Evolutionary conservation across 30 jellyfish, hydroid and myxozoan genomes (phyloP).

Genomic region (Chrysaora quinquecirrha): DNA sequence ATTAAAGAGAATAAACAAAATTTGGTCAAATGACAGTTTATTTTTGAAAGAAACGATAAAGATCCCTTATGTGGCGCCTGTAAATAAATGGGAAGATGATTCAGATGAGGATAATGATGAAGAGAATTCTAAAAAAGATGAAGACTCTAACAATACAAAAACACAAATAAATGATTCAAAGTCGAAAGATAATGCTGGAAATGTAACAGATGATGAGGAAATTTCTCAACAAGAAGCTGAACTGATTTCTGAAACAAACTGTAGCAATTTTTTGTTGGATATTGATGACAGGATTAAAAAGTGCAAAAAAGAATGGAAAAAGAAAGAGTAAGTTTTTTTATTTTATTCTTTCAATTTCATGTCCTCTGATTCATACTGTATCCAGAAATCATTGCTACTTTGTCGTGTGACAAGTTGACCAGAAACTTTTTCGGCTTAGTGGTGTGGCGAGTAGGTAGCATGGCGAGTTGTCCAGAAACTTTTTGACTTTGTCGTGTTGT

Average conservation of each 20-base stretch:
- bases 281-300: slow-evolving; percentile 43
- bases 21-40: slow-evolving; percentile 79
- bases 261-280: slow-evolving; percentile 22
- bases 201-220: neutral
- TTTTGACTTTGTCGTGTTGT: too few species aligned
- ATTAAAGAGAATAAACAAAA: slow-evolving; percentile 57
- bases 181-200: neutral
- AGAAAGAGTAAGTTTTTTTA: slow-evolving; percentile 51
- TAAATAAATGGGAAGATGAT: slow-evolving; percentile 13
- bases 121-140: neutral
- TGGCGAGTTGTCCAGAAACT: too few species aligned
- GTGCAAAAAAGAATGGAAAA: slow-evolving; percentile 57
- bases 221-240: neutral
- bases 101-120: slow-evolving; percentile 2
- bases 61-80: slow-evolving; percentile 30
- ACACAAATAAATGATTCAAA: neutral
- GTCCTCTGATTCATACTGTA: too few species aligned
- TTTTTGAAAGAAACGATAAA: slow-evolving; percentile 41
- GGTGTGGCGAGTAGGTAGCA: too few species aligned
- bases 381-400: too few species aligned
- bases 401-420: too few species aligned
- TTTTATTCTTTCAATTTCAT: too few species aligned
- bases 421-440: too few species aligned
- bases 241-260: neutral
- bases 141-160: neutral